phyloP scores from a whole-genome alignment of 2,113 vertebrate genomes.

The Hyla sarda region DNA sequence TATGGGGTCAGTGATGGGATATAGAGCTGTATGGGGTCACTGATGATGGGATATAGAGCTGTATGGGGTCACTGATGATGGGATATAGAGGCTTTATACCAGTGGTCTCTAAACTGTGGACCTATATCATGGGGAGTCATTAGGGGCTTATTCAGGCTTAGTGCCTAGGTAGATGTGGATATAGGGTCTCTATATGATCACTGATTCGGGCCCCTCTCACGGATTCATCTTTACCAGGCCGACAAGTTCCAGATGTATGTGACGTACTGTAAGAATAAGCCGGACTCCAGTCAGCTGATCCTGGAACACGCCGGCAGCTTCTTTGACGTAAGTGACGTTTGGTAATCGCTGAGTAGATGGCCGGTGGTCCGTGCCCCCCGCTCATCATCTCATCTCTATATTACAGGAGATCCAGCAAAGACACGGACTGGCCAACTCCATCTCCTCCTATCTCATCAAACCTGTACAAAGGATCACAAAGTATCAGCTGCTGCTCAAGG shows the following conservation, averaged over 20 bases:
- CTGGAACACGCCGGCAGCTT: constrained; percentile 94
- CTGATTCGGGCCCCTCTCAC: neutral
- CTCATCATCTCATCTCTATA: constrained; percentile 38
- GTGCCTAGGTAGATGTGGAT: no score
- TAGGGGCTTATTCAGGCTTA: no score
- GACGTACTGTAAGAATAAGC: constrained; percentile 99
- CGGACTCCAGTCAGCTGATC: constrained; percentile 96
- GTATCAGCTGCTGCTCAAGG: constrained; percentile 97
- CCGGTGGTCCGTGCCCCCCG: neutral
- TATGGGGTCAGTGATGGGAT: neutral
- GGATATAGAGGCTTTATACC: no score
- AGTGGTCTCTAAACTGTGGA: no score
- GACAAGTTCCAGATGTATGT: constrained; percentile 99
- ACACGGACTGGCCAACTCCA: constrained; percentile 93
- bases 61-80: no score
- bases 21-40: neutral
- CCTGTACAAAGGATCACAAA: constrained; percentile 99
- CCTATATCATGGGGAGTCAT: no score
- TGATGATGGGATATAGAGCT: neutral
- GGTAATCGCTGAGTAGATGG: neutral
- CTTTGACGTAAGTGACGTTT: constrained; percentile 88
- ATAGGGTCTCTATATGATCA: neutral
- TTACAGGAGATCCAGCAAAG: constrained; percentile 95
- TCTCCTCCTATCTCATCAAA: constrained; percentile 98
- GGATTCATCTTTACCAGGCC: constrained; percentile 74